Evolutionary conservation across 2,888 invertebrate species (phyloP).

Genomic region (Chrysolina haemoptera): DNA sequence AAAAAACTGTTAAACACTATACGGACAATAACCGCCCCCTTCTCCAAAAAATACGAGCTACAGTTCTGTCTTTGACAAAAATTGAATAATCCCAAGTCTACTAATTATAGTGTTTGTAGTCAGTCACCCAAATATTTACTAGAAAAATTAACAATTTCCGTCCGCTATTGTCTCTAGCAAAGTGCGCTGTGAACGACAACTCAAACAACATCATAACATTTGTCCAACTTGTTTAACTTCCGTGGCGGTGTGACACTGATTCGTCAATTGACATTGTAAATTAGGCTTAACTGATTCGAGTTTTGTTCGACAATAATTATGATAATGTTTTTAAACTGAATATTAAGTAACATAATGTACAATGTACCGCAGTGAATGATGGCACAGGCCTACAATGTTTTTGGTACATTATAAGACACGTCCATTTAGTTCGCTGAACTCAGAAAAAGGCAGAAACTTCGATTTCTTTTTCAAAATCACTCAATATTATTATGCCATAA

Average conservation of each 20-base stretch:
- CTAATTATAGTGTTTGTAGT: background rate
- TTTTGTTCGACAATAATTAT: background rate
- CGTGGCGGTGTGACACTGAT: slow-evolving; percentile 1
- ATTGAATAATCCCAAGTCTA: too few species aligned
- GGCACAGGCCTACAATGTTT: too few species aligned
- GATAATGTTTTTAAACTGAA: background rate
- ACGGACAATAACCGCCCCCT: too few species aligned
- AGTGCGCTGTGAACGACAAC: slow-evolving; percentile 5
- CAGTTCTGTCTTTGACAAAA: too few species aligned
- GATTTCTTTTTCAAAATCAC: too few species aligned
- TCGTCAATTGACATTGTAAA: slow-evolving; percentile 3
- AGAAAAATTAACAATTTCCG: background rate
- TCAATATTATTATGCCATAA: too few species aligned
- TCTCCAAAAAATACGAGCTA: too few species aligned
- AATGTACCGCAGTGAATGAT: too few species aligned
- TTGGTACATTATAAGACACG: too few species aligned
- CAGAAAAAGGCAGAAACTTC: too few species aligned
- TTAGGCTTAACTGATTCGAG: slow-evolving; percentile 4
- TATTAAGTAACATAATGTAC: background rate
- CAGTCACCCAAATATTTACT: background rate
- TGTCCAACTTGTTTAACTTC: slow-evolving; percentile 16
- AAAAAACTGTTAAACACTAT: too few species aligned
- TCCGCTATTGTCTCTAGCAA: background rate
- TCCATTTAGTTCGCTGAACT: too few species aligned
- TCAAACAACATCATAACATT: background rate